These are phyloP conservation scores for Adelognathus sp. DNA, from an alignment of 2,888 invertebrate genomes.

Conservation along the genomic window DNA sequence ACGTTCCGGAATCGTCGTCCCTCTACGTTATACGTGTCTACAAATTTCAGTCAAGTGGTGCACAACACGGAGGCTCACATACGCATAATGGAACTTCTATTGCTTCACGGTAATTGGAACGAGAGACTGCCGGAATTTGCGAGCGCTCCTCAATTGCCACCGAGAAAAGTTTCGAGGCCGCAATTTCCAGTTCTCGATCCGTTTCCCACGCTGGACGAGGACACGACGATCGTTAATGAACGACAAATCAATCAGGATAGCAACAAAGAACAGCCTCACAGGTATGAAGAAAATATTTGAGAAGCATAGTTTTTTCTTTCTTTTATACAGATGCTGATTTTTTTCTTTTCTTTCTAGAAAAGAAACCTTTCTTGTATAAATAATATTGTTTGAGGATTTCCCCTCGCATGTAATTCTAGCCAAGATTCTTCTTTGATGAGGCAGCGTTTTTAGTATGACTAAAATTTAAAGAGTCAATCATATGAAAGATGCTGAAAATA, in stretches of 20 bases:
- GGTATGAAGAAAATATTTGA: slow-evolving; percentile 59
- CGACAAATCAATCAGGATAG: slow-evolving; percentile 58
- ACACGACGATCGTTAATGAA: slow-evolving; percentile 62
- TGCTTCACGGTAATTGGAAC: slow-evolving; percentile 87
- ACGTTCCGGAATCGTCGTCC: neutral
- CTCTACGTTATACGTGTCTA: neutral
- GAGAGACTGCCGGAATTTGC: slow-evolving; percentile 86
- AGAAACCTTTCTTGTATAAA: too few species aligned
- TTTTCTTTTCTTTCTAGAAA: too few species aligned
- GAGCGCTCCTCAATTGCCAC: slow-evolving; percentile 85
- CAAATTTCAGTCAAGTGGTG: slow-evolving; percentile 86
- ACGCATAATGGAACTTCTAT: slow-evolving; percentile 87
- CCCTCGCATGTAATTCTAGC: too few species aligned
- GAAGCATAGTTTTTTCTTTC: neutral
- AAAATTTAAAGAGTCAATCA: too few species aligned
- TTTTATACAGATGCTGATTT: neutral
- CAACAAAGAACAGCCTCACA: slow-evolving; percentile 69
- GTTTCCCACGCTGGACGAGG: slow-evolving; percentile 72
- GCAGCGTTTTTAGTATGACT: too few species aligned
- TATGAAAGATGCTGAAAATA: too few species aligned
- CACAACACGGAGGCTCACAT: slow-evolving; percentile 89
- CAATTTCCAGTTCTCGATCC: slow-evolving; percentile 77
- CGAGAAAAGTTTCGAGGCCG: slow-evolving; percentile 83
- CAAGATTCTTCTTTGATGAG: too few species aligned
- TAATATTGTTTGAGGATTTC: too few species aligned